Percentiles rank a stretch among this genome's conserved stretches.
Evolutionary conservation across 1,140 invertebrate genomes (phyloP).

Genomic region (Aphidius ervi): DNA sequence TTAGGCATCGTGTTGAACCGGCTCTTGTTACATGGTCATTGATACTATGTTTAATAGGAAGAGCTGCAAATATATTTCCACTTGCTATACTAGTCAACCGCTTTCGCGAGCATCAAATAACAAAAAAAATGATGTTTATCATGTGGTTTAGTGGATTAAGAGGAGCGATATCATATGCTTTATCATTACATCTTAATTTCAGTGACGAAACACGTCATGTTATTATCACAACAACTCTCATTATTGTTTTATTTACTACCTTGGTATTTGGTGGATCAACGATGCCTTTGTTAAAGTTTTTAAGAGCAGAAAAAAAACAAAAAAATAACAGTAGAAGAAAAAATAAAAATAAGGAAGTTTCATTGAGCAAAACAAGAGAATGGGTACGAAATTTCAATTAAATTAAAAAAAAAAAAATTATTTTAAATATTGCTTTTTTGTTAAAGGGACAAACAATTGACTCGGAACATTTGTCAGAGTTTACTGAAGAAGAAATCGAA

Average conservation of each 20-base stretch:
- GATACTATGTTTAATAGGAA: slow-evolving; percentile 84
- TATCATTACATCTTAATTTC: slow-evolving; percentile 94
- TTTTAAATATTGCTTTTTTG: slow-evolving; percentile 21
- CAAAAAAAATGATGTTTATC: slow-evolving; percentile 97
- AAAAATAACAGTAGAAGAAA: slow-evolving; percentile 58
- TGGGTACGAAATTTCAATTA: slow-evolving; percentile 60
- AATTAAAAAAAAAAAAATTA: slow-evolving; percentile 3
- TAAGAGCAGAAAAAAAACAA: slow-evolving; percentile 65
- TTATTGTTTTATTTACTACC: slow-evolving; percentile 94
- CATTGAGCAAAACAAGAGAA: slow-evolving; percentile 94
- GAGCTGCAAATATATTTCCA: slow-evolving; percentile 96
- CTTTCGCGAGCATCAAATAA: slow-evolving; percentile 96
- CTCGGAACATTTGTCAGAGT: slow-evolving; percentile 91
- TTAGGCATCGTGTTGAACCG: slow-evolving; percentile 77
- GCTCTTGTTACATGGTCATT: slow-evolving; percentile 90
- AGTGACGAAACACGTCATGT: slow-evolving; percentile 90
- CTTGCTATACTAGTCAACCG: slow-evolving; percentile 89
- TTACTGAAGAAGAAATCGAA: slow-evolving; percentile 92
- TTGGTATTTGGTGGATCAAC: slow-evolving; percentile 93
- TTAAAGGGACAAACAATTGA: slow-evolving; percentile 87
- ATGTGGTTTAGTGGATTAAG: slow-evolving; percentile 99
- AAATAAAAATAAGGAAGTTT: slow-evolving; percentile 78
- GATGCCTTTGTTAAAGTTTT: slow-evolving; percentile 90
- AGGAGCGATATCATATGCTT: slow-evolving; percentile 96
- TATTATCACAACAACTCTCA: slow-evolving; percentile 94